Evolutionary conservation across 2,113 vertebrate genomes (phyloP), one percentile per base, ranked within the genome.

Genomic region (Trinectes maculatus): DNA sequence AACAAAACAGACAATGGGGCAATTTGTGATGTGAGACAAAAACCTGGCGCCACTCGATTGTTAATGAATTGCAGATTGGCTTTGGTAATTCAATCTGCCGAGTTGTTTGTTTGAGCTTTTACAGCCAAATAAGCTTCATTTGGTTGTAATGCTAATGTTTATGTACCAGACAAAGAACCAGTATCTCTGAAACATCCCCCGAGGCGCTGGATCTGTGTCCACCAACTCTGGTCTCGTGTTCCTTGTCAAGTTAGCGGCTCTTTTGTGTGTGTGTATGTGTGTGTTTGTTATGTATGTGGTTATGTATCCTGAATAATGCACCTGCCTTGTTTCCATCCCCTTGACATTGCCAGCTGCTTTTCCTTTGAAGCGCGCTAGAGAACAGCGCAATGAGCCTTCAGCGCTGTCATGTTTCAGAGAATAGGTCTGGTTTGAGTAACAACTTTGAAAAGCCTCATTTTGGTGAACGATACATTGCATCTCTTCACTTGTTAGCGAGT

Each of bases 401-500:
- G 69, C 75, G 62, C 49, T 77, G 66, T 55, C 74, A 52, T 52
- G 68, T 72, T 79, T 76, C 49, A 59, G 64, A 76, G 63, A 84
- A 62, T 24, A 74, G 42, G 48, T 74, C 53, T 74, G 66, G 69
- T 71, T 77, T 65, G 33, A 60, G 67, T 59, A 70, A 36, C 49
- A 73, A 37, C 44, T 72, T 68, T 44, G 43, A 62, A 52, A 73
- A 54, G 63, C 56, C 80, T 74, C 29, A 71, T 85, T 77, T 74
- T 25, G 11, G 57, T 80, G 77, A 87, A 86, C 82, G 80, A 85
- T 78, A 67, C 69, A 77, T 78, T 46, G 74, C 49, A 64, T 67
- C 26, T 71, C 62, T 64, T 63, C 66, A 85, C 83, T 72, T 83
- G 74, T 34, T n/a, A 84, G 85, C 61, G 68, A 71, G 77, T 83